Conservation (phyloP, 2,797 vertebrate genomes). For the Valencia hispanica region DNA sequence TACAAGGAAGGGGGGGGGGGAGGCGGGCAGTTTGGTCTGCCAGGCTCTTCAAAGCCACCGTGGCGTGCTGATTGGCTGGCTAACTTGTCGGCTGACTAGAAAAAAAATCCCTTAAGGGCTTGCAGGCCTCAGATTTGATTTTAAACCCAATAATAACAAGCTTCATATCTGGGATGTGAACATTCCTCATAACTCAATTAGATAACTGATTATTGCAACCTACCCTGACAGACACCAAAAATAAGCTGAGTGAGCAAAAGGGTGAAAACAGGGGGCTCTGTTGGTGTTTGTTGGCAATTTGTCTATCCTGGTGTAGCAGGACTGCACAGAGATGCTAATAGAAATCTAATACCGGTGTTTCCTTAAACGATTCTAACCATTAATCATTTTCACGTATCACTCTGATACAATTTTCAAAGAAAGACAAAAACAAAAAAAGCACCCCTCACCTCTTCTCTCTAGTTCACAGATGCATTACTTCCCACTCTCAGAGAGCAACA, state of each 20-base stretch:
- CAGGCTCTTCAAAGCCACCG: slow-evolving; percentile 65
- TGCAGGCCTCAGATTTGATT: slow-evolving; percentile 74
- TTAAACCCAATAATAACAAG: slow-evolving; percentile 72
- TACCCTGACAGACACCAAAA: slow-evolving; percentile 37
- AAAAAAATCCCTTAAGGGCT: slow-evolving; percentile 47
- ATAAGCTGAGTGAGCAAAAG: slow-evolving; percentile 28
- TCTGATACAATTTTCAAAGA: slow-evolving; percentile 46
- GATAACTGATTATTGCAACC: slow-evolving; percentile 60
- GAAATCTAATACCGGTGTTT: slow-evolving; percentile 43
- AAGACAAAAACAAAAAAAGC: slow-evolving; percentile 24
- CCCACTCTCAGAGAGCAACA: slow-evolving; percentile 37
- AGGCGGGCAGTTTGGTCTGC: slow-evolving; percentile 52
- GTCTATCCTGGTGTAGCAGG: slow-evolving; percentile 29
- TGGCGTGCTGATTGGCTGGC: slow-evolving; percentile 61
- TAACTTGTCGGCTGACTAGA: slow-evolving; percentile 47
- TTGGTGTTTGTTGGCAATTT: slow-evolving; percentile 25
- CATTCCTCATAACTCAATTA: slow-evolving; percentile 62
- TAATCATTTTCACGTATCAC: slow-evolving; percentile 52
- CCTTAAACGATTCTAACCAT: slow-evolving; percentile 15
- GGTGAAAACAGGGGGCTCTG: neutral
- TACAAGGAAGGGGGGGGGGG: slow-evolving; percentile 8
- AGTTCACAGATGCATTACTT: slow-evolving; percentile 45
- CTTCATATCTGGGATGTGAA: slow-evolving; percentile 67
- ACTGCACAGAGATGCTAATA: slow-evolving; percentile 33
- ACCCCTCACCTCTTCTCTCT: slow-evolving; percentile 17